phyloP scores from a whole-genome alignment of 2,888 invertebrate species.

The Ellobium chinense region DNA sequence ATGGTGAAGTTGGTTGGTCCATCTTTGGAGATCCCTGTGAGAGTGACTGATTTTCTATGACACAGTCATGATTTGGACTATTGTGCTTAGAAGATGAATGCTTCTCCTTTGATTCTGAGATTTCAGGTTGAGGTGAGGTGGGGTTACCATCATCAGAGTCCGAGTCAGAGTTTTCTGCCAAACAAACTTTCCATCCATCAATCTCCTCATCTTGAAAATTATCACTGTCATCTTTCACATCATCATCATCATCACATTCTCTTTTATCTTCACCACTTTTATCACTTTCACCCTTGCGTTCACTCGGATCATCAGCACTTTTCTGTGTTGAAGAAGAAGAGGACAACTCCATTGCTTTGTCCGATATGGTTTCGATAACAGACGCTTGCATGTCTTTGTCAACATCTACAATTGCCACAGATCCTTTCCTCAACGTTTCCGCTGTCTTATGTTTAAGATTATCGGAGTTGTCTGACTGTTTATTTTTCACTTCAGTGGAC shows the following conservation, averaged over 20 bases:
- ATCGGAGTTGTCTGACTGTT: too few relatives aligned
- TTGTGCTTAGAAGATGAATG: too few relatives aligned
- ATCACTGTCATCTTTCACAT: conserved; percentile 11
- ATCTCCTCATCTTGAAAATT: conserved; percentile 7
- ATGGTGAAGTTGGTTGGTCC: too few relatives aligned
- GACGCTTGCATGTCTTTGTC: not conserved
- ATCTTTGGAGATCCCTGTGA: too few relatives aligned
- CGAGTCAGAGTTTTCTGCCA: conserved; percentile 30
- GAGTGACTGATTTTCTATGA: too few relatives aligned
- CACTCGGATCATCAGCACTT: not conserved
- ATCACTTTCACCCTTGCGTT: not conserved
- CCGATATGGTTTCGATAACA: not conserved
- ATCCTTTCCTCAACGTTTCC: too few relatives aligned
- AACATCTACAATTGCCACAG: not conserved
- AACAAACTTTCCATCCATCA: conserved; percentile 32
- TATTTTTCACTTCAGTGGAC: too few relatives aligned
- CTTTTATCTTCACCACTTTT: conserved; percentile 10
- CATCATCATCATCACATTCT: not conserved
- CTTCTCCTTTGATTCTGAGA: too few relatives aligned
- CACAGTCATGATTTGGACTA: too few relatives aligned
- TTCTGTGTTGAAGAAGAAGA: not conserved
- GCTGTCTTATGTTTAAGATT: too few relatives aligned
- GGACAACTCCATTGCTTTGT: not conserved
- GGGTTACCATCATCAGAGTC: conserved; percentile 27
- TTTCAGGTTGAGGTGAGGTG: too few relatives aligned